Conservation (phyloP, 2,888 invertebrate species). For the Nipponacmea schrenckii region DNA sequence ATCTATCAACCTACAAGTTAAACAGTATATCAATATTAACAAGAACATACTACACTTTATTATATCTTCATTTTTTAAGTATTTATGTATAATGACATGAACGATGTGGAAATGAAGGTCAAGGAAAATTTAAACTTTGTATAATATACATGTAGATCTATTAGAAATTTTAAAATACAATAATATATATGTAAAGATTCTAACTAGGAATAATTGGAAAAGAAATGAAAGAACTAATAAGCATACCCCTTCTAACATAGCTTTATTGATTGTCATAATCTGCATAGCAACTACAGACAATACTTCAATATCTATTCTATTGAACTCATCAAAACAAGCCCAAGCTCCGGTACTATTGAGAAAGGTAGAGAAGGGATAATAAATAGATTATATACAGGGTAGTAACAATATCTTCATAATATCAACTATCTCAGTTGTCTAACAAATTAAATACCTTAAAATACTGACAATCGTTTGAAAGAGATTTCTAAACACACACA, state of each 20-base stretch:
- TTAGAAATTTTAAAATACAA: not conserved
- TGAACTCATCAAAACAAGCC: conserved; percentile 67
- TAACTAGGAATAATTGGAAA: not conserved
- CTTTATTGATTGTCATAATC: conserved; percentile 69
- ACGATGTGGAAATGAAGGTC: too few relatives aligned
- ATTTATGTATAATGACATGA: not conserved
- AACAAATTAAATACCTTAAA: too few relatives aligned
- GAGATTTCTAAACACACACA: too few relatives aligned
- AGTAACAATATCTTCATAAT: not conserved
- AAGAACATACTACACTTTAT: too few relatives aligned
- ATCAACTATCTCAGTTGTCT: too few relatives aligned
- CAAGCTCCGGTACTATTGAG: conserved; percentile 74
- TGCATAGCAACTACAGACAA: conserved; percentile 66
- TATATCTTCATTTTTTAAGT: not conserved
- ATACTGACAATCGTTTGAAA: too few relatives aligned
- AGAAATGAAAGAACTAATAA: not conserved
- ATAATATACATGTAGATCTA: not conserved
- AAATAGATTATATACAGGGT: not conserved
- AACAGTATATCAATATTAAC: not conserved
- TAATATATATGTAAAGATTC: not conserved
- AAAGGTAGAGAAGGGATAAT: conserved; percentile 14
- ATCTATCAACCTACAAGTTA: conserved; percentile 69
- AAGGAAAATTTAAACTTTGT: too few relatives aligned
- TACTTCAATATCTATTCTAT: conserved; percentile 65
- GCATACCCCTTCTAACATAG: conserved; percentile 69